Base-by-base conservation (phyloP, 1,140 invertebrate genomes). In the Phthorimaea operculella region DNA sequence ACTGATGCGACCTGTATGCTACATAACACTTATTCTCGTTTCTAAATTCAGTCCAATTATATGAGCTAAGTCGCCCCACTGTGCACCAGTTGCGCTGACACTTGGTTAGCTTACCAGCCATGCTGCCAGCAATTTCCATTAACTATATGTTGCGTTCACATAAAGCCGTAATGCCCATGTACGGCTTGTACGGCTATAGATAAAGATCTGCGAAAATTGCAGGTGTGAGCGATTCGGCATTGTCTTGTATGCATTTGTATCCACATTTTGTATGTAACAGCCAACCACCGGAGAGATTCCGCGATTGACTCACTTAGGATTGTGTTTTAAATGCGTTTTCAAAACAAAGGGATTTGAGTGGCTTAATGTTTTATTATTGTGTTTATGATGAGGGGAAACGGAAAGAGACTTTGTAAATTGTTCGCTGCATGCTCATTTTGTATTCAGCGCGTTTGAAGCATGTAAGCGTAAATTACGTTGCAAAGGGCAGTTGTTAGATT, bases 131-230 rank as follows among this genome's bases (percentile, higher is more conserved):
- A 47, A 47, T 47, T 15, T 47, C 15, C 44, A 47, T 47, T 15
- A 16, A 17, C 44, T 17, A 9, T 15, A 47, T 47, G 44, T 47
- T 47, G 16, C 15, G 15, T 17, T 16, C 44, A 47, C 44, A 47
- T 47, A 47, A 47, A 16, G 12, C 44, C 12, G n/a, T 47, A 47
- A 47, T 17, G 61, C 54, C 53, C 57, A 63, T 59, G 57, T 63
- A 56, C 18, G 17, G 18, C 54, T 58, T 59, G 57, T 63, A 56
- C 18, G 17, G 18, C 54, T 58, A 60, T 67, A 67, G 62, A 64
- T 62, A 33, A 10, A 39, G 51, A 67, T 67, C 65, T 55, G 51
- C 33, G 51, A 17, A 53, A 54, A 56, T 60, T 53, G 53, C 47
- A 34, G 54, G 54, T 49, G 28, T 48, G 33, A 14, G n/a, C 21